A percentile compares a stretch with the other conserved stretches of the same genome.
Evolutionary conservation across 2,888 invertebrate species (phyloP).

Genomic region (Drosophila infuscata): DNA sequence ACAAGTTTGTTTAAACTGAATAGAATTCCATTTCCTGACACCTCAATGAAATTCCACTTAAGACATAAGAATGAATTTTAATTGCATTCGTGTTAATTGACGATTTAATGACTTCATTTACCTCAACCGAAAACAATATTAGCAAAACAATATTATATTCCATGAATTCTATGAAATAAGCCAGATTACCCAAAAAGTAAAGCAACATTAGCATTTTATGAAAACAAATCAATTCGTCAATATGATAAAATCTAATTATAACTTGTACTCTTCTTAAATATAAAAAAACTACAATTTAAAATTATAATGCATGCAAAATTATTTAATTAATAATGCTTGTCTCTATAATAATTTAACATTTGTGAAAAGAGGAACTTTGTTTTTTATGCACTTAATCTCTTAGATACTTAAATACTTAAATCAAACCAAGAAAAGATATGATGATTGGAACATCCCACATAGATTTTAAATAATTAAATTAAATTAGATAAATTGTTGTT

Average conservation of each 20-base stretch:
- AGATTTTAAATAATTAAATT: neutral
- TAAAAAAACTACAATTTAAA: neutral
- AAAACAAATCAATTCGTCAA: neutral
- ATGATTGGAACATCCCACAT: rapidly evolving
- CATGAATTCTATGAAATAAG: constrained; percentile 11
- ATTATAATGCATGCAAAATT: rapidly evolving
- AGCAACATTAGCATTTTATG: neutral
- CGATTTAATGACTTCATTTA: constrained; percentile 42
- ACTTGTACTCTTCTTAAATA: neutral
- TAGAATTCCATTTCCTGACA: constrained; percentile 37
- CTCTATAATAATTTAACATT: neutral
- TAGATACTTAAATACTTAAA: neutral
- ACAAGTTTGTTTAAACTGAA: neutral
- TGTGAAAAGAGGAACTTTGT: neutral
- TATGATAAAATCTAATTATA: neutral
- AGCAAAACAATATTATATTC: constrained; percentile 1
- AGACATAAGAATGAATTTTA: constrained; percentile 25
- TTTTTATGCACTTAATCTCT: too few relatives aligned
- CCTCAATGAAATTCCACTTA: constrained; percentile 4
- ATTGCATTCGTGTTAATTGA: constrained; percentile 20
- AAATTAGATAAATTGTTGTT: neutral
- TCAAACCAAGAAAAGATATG: neutral
- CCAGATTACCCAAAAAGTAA: neutral
- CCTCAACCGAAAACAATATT: constrained; percentile 5
- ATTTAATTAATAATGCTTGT: too few relatives aligned